Evolutionary conservation across 2,888 invertebrate species (phyloP), one percentile per base, ranked within the genome.

Genomic region (Drosophila infuscata): DNA sequence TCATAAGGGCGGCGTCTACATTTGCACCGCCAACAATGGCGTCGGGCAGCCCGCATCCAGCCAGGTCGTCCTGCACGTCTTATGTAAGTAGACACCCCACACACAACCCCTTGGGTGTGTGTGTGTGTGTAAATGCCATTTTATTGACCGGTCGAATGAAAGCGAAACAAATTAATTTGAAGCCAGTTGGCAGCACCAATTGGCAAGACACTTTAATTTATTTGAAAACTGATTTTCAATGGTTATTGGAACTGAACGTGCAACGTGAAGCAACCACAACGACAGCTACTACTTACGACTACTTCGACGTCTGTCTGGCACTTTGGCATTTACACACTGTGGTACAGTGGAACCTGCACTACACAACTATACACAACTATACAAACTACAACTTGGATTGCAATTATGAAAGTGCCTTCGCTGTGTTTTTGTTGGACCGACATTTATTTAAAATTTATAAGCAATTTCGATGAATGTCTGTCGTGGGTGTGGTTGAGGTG

Each of bases 11-110:
- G 95, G 95, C 46, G 94, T 94, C 62, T 95, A 95, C 91, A 94
- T 95, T 84, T 95, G 95, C 89, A 94, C 94, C 35, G 95, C 95
- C 41, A 94, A 94, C 85, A 95, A 95, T 90, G 95, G 95, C 25
- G 95, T 95, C 59, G 95, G 95, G 25, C 94, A 95, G 79, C 94
- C 95, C 74, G 95, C 95, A 79, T 94, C 94, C 63, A 94, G 95
- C 78, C 94, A 94, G 91, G 95, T 95, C 75, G 94, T 94, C 65
- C 93, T 95, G 51, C 95, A 95, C 91, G 95, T 95, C 52, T 92
- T 95, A 80, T 95, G 95, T 95, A 93, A 95, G 95, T 94, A 89
- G 94, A 89, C 84, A 35, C 56, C 32, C 25, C 49, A 33, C n/a
- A 33, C n/a, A 41, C 33, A 43, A 11, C 41, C 43, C 29, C 33